Percentiles rank a stretch among this genome's conserved stretches.
phyloP scores from a whole-genome alignment of 2,113 vertebrate genomes.

The Myodes glareolus region DNA sequence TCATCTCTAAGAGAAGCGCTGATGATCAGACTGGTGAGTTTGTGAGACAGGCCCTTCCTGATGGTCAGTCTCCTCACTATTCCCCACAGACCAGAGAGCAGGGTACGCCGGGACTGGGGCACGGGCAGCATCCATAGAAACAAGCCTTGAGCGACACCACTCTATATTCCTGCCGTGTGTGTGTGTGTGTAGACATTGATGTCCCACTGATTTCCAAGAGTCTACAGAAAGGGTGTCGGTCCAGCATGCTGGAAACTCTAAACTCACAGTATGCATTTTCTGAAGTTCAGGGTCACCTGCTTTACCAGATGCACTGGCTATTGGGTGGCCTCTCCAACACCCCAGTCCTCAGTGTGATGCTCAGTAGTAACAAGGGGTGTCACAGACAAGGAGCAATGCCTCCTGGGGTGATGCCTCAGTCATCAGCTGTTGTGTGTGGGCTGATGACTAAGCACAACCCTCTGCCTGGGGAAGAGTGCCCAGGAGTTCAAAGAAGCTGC shows the following conservation, averaged over 20 bases:
- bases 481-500: neutral
- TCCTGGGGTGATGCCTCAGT: accelerated
- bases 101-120: no score
- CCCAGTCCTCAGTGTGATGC: neutral
- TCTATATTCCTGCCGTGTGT: neutral
- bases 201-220: neutral
- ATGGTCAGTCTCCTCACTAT: no score
- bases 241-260: no score
- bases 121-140: neutral
- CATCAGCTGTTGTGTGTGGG: accelerated
- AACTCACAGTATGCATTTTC: neutral
- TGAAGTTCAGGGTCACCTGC: neutral
- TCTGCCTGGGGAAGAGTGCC: no score
- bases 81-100: neutral
- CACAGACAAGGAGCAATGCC: neutral
- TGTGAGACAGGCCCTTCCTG: neutral
- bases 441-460: accelerated
- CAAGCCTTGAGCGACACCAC: neutral
- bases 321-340: neutral
- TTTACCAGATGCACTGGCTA: neutral
- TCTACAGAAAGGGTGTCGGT: neutral
- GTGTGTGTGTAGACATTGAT: neutral
- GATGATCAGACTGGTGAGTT: neutral
- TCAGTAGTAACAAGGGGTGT: neutral
- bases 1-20: neutral